A percentile compares a stretch with the other conserved stretches of the same genome.
phyloP scores from a whole-genome alignment of 2,113 vertebrate genomes.

The Psettodes erumei region DNA sequence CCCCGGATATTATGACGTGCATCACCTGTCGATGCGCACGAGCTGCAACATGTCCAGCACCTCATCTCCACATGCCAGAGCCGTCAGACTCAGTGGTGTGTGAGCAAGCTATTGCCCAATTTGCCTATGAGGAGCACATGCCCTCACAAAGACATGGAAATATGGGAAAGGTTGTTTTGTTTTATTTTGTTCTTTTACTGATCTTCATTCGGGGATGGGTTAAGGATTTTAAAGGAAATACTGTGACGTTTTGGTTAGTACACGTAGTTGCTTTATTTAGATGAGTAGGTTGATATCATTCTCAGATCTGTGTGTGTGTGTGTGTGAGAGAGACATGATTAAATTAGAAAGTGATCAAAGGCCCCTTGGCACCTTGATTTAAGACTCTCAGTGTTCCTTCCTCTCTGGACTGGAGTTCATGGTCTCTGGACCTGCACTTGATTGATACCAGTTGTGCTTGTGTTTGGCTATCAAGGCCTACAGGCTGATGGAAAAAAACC shows the following conservation, averaged over 20 bases:
- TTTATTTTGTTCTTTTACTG: too few species aligned
- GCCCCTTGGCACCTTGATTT: slow-evolving; percentile 40
- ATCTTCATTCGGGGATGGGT: too few species aligned
- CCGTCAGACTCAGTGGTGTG: slow-evolving; percentile 21
- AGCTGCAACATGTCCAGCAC: slow-evolving; percentile 55
- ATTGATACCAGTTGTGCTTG: slow-evolving; percentile 48
- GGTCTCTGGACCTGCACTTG: not conserved
- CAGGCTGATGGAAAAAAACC: slow-evolving; percentile 17
- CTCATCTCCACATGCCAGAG: slow-evolving; percentile 37
- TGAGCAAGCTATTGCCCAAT: not conserved
- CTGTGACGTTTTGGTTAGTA: too few species aligned
- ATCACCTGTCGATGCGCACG: slow-evolving; percentile 24
- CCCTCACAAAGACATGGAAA: not conserved
- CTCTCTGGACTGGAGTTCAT: not conserved
- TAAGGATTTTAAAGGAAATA: too few species aligned
- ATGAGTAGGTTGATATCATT: not conserved
- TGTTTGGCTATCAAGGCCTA: slow-evolving; percentile 19
- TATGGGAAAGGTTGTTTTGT: too few species aligned
- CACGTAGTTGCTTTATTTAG: too few species aligned
- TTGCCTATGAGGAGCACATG: not conserved
- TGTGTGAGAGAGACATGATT: slow-evolving; percentile 1
- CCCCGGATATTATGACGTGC: not conserved
- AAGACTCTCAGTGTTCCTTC: slow-evolving; percentile 48
- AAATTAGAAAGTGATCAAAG: slow-evolving; percentile 55
- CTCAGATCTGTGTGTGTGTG: not conserved